Conservation (phyloP, 2,113 vertebrate species). For the Tragelaphus imberbis region DNA sequence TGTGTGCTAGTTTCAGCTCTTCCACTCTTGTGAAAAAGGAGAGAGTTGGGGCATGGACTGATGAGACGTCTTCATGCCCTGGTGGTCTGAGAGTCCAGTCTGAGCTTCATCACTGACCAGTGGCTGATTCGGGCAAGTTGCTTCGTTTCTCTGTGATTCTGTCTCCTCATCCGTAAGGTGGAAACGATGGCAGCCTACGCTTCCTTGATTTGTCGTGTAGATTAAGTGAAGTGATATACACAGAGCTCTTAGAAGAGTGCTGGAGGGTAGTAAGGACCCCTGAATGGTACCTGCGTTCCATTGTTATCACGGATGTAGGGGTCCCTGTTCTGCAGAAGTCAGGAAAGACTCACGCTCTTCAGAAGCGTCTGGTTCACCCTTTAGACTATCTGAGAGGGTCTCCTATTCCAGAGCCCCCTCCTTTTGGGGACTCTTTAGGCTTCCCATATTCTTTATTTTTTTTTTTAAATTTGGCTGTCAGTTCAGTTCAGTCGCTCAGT, state of each 20-base stretch:
- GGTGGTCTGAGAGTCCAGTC: background rate
- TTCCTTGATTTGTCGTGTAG: background rate
- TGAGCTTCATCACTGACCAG: background rate
- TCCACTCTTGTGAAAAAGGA: background rate
- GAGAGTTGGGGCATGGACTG: background rate
- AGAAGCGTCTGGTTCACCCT: background rate
- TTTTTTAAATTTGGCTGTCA: background rate
- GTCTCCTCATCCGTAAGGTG: background rate
- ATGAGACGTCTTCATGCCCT: background rate
- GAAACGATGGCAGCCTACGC: background rate
- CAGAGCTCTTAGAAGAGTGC: background rate
- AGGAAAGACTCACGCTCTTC: background rate
- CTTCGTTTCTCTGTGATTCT: background rate
- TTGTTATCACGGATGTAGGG: background rate
- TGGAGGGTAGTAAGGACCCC: accelerated
- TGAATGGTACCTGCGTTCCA: background rate
- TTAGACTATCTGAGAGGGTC: background rate
- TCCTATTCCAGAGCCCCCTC: background rate
- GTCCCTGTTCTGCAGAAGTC: background rate
- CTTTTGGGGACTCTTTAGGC: background rate
- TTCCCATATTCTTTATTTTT: background rate
- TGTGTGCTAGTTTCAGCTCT: background rate
- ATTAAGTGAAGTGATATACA: background rate
- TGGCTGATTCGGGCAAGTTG: background rate
- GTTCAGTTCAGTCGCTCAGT: too few species aligned